Conservation (phyloP, 2,797 vertebrate genomes). For the Aplochiton taeniatus region DNA sequence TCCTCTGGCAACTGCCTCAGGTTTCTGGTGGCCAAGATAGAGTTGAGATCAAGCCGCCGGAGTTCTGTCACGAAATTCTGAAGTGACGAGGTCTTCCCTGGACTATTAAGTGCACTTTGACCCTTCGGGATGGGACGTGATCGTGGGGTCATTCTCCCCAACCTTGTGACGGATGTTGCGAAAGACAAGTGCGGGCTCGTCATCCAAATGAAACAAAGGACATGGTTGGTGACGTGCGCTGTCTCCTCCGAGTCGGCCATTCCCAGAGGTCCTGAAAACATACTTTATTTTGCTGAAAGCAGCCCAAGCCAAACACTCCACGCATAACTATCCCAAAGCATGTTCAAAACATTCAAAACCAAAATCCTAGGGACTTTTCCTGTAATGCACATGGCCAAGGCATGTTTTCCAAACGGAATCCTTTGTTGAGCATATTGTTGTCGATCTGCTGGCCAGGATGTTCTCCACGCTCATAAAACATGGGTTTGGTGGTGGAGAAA, state of each 20-base stretch:
- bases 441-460: neutral
- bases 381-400: conserved; percentile 6
- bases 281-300: conserved; percentile 16
- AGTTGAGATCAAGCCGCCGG: conserved; percentile 36
- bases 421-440: conserved; percentile 30
- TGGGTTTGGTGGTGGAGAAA: conserved; percentile 14
- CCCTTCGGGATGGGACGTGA: conserved; percentile 12
- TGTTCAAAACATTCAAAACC: conserved; percentile 11
- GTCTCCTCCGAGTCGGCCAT: conserved; percentile 12
- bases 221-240: neutral
- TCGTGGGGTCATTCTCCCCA: conserved; percentile 16
- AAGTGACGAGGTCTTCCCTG: conserved; percentile 13
- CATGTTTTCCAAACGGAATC: conserved; percentile 21
- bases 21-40: conserved; percentile 75
- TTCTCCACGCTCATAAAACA: conserved; percentile 24
- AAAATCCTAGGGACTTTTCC: conserved; percentile 15
- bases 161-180: conserved; percentile 11
- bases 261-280: neutral
- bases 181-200: conserved; percentile 13
- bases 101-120: conserved; percentile 28
- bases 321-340: neutral
- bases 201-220: conserved; percentile 34
- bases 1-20: conserved; percentile 68
- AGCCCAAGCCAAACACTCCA: conserved; percentile 16
- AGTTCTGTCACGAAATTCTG: conserved; percentile 56